Percentiles rank a stretch among this genome's conserved stretches.
These are phyloP conservation scores for Apaloderma vittatum DNA, from an alignment of 2,113 vertebrate genomes.

Conservation along the genomic window DNA sequence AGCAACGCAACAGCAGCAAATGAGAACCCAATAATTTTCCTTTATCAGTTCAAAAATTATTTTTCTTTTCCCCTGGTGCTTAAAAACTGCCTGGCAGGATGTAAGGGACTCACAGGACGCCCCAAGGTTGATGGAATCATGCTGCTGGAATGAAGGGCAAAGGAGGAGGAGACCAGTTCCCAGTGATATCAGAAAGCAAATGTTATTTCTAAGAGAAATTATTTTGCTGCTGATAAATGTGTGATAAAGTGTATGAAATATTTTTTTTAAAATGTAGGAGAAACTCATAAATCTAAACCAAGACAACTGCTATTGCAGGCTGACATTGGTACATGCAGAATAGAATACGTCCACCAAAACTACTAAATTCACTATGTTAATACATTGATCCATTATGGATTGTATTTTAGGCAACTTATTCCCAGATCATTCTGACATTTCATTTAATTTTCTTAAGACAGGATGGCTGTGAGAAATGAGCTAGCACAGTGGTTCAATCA, in stretches of 20 bases:
- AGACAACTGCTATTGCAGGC: neutral
- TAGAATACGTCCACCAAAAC: neutral
- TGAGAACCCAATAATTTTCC: neutral
- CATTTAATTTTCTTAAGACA: conserved; percentile 21
- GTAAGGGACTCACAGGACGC: fast-evolving
- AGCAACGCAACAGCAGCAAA: neutral
- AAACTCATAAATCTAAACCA: neutral
- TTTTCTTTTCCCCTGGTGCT: neutral
- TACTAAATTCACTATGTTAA: neutral
- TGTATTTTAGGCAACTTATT: conserved; percentile 11
- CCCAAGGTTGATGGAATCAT: neutral
- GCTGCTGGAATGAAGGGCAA: neutral
- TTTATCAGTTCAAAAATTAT: neutral
- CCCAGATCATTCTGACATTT: neutral
- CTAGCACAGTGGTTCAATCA: neutral
- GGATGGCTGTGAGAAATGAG: neutral
- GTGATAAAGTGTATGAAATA: neutral
- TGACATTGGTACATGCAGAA: neutral
- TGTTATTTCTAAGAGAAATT: neutral
- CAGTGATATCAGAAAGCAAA: neutral
- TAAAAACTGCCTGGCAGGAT: neutral
- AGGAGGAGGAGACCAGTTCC: neutral
- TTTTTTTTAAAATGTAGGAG: neutral
- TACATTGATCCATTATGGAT: neutral
- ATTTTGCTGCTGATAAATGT: neutral